Evolutionary conservation across 1,140 invertebrate genomes (phyloP), one percentile per base, ranked within the genome.

Genomic region (Drosophila sp.): DNA sequence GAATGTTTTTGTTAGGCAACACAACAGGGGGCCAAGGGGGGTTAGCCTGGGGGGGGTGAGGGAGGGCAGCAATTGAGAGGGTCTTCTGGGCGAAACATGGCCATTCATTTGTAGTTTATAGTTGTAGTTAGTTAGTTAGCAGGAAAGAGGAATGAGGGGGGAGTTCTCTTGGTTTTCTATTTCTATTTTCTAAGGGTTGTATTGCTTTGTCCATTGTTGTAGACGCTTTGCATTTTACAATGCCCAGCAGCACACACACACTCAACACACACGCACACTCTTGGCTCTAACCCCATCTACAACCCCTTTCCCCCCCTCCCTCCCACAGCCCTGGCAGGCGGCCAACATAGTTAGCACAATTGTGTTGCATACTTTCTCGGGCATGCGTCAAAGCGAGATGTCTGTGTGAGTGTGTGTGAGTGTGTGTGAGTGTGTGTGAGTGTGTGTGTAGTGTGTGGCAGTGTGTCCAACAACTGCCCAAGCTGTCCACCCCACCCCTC

Each of bases 321-420:
- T 0, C 18, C 0, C 34, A 9, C 14, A 29, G 7, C 34, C n/a
- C 34, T 18, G 45, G 4, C 21, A 16, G 27, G 29, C 38, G 58
- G 56, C 13, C 82, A 87, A 75, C 81, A 87, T 84, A 86, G 81
- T 86, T 86, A 86, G 82, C 81, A 86, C 81, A 86, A 87, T 86
- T 86, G 81, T 84, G 77, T 86, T 84, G 81, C 80, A 84, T 84
- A 84, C 80, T 86, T 84, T 76, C 66, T 77, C 56, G 82, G 82
- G 81, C 81, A 86, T 86, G 81, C 82, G 81, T 87, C 82, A 78
- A 72, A 75, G 43, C 78, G 69, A 66, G 70, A 67, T 76, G 78
- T 75, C 66, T n/a, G n/a, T n/a, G n/a, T n/a, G 64, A 75, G 32
- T 69, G 45, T 25, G 34, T 51, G 36, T 34, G 41, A 36, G 18